Evolutionary conservation across 2,797 vertebrate species (phyloP), one percentile per base, ranked within the genome.

Genomic region (Sebastes variabilis): DNA sequence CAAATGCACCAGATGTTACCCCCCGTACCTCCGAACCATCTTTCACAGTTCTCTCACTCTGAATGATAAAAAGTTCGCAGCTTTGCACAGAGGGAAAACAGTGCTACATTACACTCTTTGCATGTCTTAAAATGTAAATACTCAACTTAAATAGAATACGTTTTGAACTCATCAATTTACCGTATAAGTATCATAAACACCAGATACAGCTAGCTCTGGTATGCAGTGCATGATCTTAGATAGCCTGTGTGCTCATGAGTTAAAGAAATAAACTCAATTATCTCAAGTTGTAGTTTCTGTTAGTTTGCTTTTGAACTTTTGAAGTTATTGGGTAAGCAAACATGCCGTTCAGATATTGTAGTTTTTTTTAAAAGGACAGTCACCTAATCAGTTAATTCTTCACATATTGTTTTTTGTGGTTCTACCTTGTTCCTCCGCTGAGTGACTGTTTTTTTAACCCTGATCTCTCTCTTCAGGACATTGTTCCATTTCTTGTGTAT

Each of bases 1-100:
- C 79, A 84, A 67, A 79, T 58, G 60, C 61, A 69, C 75, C 91
- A 92, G 91, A 90, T 92, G 92, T 89, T 84, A 20, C 38, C 62
- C 72, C n/a, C 22, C n/a, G 22, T 24, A 71, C 81, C 29, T 38
- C n/a, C 74, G 64, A 69, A 77, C 66, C 67, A 71, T 66, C 52
- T 83, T 62, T 29, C 52, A 70, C 72, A 72, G 32, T 62, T 88
- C 66, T 77, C 74, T 80, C 22, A 71, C 84, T 65, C 55, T 84
- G 82, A 89, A 85, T 86, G 20, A 70, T 72, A 80, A 88, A 69
- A 75, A 80, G 65, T 73, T 74, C 36, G 32, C 76, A 72, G 74
- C 60, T 67, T 52, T 27, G 27, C 27, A 55, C 3, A 2, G 55
- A 75, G 69, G 24, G 58, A 72, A 80, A 77, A 65, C 27, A 60